phyloP scores from a whole-genome alignment of 2,888 invertebrate species.

The Archaeoteleia sp. region DNA sequence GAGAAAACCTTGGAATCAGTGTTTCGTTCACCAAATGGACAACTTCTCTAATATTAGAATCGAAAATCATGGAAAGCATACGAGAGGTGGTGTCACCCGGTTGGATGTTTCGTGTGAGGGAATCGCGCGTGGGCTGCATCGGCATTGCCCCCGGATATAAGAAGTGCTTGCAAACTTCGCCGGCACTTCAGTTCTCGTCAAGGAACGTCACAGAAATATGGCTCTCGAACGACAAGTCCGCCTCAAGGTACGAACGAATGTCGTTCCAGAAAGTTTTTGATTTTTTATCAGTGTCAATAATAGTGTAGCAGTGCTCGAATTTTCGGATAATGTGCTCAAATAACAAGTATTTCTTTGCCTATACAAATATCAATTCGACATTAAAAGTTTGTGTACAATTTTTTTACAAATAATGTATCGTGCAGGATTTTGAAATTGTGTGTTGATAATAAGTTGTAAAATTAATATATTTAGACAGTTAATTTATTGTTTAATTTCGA shows the following conservation, averaged over 20 bases:
- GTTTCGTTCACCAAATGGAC: constrained; percentile 59
- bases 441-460: background rate
- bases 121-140: constrained; percentile 64
- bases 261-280: background rate
- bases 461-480: background rate
- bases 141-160: constrained; percentile 64
- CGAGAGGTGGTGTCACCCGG: constrained; percentile 49
- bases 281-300: constrained; percentile 4
- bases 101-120: constrained; percentile 57
- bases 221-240: constrained; percentile 95
- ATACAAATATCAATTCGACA: too few relatives aligned
- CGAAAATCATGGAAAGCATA: constrained; percentile 63
- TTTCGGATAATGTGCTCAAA: too few relatives aligned
- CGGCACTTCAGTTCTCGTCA: constrained; percentile 67
- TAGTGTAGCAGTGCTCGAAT: constrained; percentile 22
- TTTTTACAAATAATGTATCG: too few relatives aligned
- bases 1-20: constrained; percentile 38
- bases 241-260: constrained; percentile 81
- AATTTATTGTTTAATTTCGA: background rate
- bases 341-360: too few relatives aligned
- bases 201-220: constrained; percentile 77
- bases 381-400: too few relatives aligned
- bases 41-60: constrained; percentile 69
- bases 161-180: constrained; percentile 59
- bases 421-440: background rate